These are phyloP conservation scores for Saguinus midas DNA, from an alignment of 2,113 vertebrate species.

Conservation along the genomic window DNA sequence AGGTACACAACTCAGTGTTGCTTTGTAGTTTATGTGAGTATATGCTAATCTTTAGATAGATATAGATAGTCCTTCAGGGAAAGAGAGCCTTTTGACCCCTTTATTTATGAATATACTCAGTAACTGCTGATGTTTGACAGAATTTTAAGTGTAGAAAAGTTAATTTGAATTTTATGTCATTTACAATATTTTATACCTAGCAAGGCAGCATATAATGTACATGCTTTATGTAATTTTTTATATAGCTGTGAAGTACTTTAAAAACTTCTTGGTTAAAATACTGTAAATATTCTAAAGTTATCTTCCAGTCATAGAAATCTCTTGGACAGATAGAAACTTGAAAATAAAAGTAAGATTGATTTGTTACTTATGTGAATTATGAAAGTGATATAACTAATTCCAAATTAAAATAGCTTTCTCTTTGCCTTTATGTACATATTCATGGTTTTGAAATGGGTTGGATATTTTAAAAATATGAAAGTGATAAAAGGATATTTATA, in stretches of 20 bases:
- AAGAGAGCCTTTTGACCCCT: background rate
- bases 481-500: background rate
- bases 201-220: background rate
- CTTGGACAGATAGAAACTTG: background rate
- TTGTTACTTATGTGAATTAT: background rate
- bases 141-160: conserved; percentile 49
- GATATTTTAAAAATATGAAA: conserved; percentile 19
- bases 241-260: conserved; percentile 40
- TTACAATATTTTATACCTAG: conserved; percentile 17
- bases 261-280: background rate
- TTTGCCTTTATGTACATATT: background rate
- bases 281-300: conserved; percentile 33
- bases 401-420: background rate
- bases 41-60: background rate
- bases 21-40: conserved; percentile 3
- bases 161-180: conserved; percentile 48
- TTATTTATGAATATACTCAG: conserved; percentile 3
- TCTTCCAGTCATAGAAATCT: conserved; percentile 6
- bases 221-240: conserved; percentile 11
- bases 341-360: conserved; percentile 31
- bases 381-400: background rate
- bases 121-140: conserved; percentile 31
- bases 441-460: conserved; percentile 31
- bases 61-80: background rate
- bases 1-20: background rate